These are phyloP conservation scores for Amphiduros pacificus DNA, from an alignment of 2,888 invertebrate species.

Conservation along the genomic window DNA sequence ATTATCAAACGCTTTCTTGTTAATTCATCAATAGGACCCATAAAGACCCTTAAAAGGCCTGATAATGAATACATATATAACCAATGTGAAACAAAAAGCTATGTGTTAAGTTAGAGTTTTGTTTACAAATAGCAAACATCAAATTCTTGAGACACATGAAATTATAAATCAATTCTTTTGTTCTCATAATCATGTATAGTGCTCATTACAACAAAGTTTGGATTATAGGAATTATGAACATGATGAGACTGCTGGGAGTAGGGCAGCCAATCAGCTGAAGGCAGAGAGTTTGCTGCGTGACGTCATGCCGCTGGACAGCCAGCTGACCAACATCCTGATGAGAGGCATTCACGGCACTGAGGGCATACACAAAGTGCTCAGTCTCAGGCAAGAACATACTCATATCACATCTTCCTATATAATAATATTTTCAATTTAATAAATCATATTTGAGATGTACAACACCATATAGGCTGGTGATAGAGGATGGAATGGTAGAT, in stretches of 20 bases:
- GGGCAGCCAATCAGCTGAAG: slow-evolving; percentile 42
- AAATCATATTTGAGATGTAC: neutral
- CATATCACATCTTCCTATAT: neutral
- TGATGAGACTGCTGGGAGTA: slow-evolving; percentile 37
- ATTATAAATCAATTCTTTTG: too few relatives aligned
- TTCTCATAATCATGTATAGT: too few relatives aligned
- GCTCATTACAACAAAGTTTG: too few relatives aligned
- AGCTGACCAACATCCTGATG: slow-evolving; percentile 44
- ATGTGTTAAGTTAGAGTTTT: too few relatives aligned
- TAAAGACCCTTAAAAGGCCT: too few relatives aligned
- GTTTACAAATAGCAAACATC: too few relatives aligned
- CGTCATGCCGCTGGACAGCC: slow-evolving; percentile 44
- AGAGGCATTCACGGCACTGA: slow-evolving; percentile 44
- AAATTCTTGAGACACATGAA: too few relatives aligned
- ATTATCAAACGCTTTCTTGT: too few relatives aligned
- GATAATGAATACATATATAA: too few relatives aligned
- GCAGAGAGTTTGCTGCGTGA: slow-evolving; percentile 47
- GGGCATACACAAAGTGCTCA: slow-evolving; percentile 28
- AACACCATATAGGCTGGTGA: neutral
- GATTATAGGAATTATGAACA: slow-evolving; percentile 30
- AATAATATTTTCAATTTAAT: neutral
- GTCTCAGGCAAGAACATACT: slow-evolving; percentile 14
- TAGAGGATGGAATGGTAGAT: too few relatives aligned
- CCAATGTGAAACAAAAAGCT: too few relatives aligned
- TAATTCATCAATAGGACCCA: too few relatives aligned